Evolutionary conservation across 2,888 invertebrate species (phyloP), one percentile per base, ranked within the genome.

Genomic region (Thereva unica): DNA sequence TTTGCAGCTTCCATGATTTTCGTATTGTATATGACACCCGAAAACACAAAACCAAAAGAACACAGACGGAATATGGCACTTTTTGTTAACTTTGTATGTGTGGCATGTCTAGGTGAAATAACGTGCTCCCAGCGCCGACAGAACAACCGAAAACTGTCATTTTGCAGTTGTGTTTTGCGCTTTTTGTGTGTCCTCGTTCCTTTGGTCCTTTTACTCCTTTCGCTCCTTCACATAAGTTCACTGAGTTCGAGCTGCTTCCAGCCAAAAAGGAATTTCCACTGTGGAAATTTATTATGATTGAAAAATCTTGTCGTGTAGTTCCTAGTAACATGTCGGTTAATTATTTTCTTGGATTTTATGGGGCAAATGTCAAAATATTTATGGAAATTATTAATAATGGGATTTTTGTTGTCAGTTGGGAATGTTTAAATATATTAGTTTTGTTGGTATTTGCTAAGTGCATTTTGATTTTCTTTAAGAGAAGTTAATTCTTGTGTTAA

Each of bases 201-300:
- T n/a, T 42, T 42, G 42, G 42, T 42, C 42, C n/a, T 42, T 42
- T 42, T 47, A 47, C 12, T 47, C 47, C 47, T n/a, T 6, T n/a
- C 42, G 42, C 42, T 42, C 42, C 12, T 12, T 12, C 47, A 12
- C 3, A 10, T n/a, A 12, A 7, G 9, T 12, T 23, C 50, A 12
- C 37, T n/a, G 9, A 42, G 7, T 5, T 52, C 7, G 42, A 12
- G 4, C 7, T 12, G 23, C 35, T 8, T 35, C 8, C 12, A 52
- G 52, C 10, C 45, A 59, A 45, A 7, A 68, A 63, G 68, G 66
- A 68, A 66, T 66, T 68, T 68, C 50, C 66, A 63, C 66, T 63
- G 23, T 54, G 68, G 52, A 68, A 68, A 68, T 68, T 68, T 68
- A 68, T 68, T 66, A 68, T 68, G 68, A 68, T 68, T 68, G 68